These are phyloP conservation scores for Thelaira solivaga DNA, from an alignment of 2,888 invertebrate genomes.

Conservation along the genomic window DNA sequence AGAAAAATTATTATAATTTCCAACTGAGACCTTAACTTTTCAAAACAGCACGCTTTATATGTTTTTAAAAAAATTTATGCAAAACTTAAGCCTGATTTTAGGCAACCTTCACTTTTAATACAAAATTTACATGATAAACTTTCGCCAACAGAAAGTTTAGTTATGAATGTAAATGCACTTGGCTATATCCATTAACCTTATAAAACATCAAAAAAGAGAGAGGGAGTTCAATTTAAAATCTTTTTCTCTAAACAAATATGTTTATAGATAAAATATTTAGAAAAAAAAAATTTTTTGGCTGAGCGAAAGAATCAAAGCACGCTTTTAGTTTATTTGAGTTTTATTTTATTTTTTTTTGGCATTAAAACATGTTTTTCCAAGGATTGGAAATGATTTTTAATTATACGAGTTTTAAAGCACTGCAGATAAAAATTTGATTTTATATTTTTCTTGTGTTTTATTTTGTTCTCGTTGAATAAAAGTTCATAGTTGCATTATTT, in stretches of 20 bases:
- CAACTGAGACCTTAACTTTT: not conserved
- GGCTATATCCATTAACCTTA: not conserved
- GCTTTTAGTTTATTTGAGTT: slow-evolving; percentile 4
- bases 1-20: no score
- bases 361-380: slow-evolving; percentile 7
- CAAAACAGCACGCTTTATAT: not conserved
- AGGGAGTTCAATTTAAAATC: not conserved
- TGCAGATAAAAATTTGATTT: slow-evolving; percentile 31
- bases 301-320: slow-evolving; percentile 14
- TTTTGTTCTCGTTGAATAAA: not conserved
- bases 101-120: not conserved
- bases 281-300: slow-evolving; percentile 9
- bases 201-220: not conserved
- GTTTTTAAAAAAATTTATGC: not conserved
- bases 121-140: not conserved
- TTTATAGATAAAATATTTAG: slow-evolving; percentile 11
- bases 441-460: not conserved
- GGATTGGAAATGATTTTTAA: slow-evolving; percentile 32
- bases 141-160: not conserved
- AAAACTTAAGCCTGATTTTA: not conserved
- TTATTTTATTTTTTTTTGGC: slow-evolving; percentile 24
- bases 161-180: slow-evolving; percentile 1
- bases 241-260: not conserved
- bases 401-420: slow-evolving; percentile 23
- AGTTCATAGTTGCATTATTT: not conserved